Percentiles rank a stretch among this genome's conserved stretches.
phyloP scores from a whole-genome alignment of 2,797 vertebrate species.

The Eleutherodactylus coqui region DNA sequence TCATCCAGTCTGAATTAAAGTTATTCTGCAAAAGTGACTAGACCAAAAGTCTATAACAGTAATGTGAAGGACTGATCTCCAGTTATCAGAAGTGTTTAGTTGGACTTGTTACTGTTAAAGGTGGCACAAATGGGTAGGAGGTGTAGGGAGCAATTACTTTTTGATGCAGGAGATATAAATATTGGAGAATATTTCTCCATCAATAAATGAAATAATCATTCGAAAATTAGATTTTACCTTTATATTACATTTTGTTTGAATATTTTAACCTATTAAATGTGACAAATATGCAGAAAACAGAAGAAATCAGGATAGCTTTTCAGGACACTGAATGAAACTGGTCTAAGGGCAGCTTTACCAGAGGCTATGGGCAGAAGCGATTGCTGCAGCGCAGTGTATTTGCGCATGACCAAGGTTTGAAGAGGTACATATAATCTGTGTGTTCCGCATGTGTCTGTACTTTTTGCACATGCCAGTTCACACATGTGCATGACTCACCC shows the following conservation, averaged over 20 bases:
- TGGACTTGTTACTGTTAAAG: neutral
- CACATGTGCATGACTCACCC: too few species aligned
- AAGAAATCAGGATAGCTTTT: neutral
- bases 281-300: neutral
- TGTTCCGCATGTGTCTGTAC: too few species aligned
- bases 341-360: too few species aligned
- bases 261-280: neutral
- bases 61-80: neutral
- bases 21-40: neutral
- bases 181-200: neutral
- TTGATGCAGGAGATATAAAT: neutral
- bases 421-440: too few species aligned
- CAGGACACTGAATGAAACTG: neutral
- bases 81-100: neutral
- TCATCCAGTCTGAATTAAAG: neutral
- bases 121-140: neutral
- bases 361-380: too few species aligned
- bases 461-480: too few species aligned
- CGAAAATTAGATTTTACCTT: neutral
- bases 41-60: neutral
- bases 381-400: too few species aligned
- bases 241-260: neutral
- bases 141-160: neutral
- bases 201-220: neutral
- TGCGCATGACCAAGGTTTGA: too few species aligned